phyloP scores from a whole-genome alignment of 2,113 vertebrate genomes.

The Dolichallabes microphthalmus region DNA sequence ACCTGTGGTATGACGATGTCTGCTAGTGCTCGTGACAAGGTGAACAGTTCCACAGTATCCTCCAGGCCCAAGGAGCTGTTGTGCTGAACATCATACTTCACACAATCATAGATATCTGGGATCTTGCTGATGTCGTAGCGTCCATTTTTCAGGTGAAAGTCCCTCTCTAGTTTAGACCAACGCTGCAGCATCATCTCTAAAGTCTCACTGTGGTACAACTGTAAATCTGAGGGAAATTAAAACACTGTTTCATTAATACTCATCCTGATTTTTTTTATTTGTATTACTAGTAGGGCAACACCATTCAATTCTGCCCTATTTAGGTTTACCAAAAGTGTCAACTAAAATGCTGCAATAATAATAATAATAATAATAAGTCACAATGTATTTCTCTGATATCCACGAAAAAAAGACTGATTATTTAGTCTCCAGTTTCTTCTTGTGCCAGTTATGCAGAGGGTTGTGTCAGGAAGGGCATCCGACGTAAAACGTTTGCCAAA shows the following conservation, averaged over 20 bases:
- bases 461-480: no score
- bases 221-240: slow-evolving; percentile 75
- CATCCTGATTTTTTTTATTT: no score
- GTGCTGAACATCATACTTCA: slow-evolving; percentile 97
- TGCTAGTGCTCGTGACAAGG: slow-evolving; percentile 87
- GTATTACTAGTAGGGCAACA: no score
- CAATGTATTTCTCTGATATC: neutral
- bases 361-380: neutral
- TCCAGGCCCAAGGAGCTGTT: slow-evolving; percentile 84
- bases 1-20: slow-evolving; percentile 97
- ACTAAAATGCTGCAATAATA: neutral
- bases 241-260: neutral
- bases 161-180: slow-evolving; percentile 93
- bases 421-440: no score
- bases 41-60: slow-evolving; percentile 89
- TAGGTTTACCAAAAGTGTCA: neutral
- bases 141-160: slow-evolving; percentile 92
- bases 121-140: slow-evolving; percentile 98
- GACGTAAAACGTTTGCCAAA: no score
- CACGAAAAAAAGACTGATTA: no score
- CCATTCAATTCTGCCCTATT: no score
- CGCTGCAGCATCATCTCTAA: slow-evolving; percentile 96
- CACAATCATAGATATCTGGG: slow-evolving; percentile 96
- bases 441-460: no score
- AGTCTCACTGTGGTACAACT: slow-evolving; percentile 94